Evolutionary conservation across 2,888 invertebrate genomes (phyloP), one percentile per base, ranked within the genome.

Genomic region (Melieria picta): DNA sequence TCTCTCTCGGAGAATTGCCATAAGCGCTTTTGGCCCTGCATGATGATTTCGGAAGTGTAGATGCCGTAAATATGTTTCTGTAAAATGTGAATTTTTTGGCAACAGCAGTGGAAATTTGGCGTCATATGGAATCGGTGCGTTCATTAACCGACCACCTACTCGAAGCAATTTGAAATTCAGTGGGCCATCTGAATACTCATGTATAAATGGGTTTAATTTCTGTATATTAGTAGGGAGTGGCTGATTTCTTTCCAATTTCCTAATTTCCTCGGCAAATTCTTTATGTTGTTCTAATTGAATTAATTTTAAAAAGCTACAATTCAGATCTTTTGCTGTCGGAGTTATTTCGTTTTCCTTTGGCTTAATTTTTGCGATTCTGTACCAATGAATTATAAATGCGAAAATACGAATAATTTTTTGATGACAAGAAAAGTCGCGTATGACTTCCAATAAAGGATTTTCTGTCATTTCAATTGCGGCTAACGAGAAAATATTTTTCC

Each of bases 21-120:
- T 57, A 7, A 69, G 50, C 48, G 56, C 65, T n/a, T 66, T 69
- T 55, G 69, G 61, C 1, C 65, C 65, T 55, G 65, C 65, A 62
- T 66, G 72, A 30, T 42, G 13, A 43, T 58, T 60, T 42, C 42
- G 16, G 3, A 72, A 58, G 50, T 69, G 62, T 43, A 66, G 43
- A 57, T 65, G 56, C 43, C 65, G 46, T n/a, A 10, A 10, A 16
- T 16, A 16, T 16, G n/a, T n/a, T n/a, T n/a, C n/a, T n/a, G n/a
- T n/a, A n/a, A n/a, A n/a, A n/a, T n/a, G 16, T 16, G 16, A 16
- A 16, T 16, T 16, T 60, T 30, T 60, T 65, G 63, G 69, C 45
- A 64, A 11, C 11, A 69, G 43, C 4, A 69, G 46, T 5, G 69
- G 63, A 57, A 62, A 61, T 62, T 69, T 69, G 5, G 58, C 50